These are phyloP conservation scores for Lates japonicus DNA, from an alignment of 2,797 vertebrate genomes.

Conservation along the genomic window DNA sequence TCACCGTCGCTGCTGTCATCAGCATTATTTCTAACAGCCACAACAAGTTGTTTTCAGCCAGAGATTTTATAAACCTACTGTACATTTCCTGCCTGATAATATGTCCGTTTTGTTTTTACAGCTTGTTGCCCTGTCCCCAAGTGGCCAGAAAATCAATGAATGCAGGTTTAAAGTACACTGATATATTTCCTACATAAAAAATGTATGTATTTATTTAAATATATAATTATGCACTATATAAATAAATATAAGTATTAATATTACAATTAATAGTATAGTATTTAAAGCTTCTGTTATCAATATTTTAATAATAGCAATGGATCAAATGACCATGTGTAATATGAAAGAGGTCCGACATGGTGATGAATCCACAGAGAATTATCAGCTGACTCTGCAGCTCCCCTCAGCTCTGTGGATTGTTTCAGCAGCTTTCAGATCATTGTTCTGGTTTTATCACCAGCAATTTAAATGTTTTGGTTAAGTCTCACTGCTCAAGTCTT, in stretches of 20 bases:
- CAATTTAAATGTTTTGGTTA: not conserved
- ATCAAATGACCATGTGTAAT: not conserved
- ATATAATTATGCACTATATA: too few relatives aligned
- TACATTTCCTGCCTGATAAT: too few relatives aligned
- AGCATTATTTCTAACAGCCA: too few relatives aligned
- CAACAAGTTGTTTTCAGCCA: not conserved
- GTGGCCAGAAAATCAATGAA: too few relatives aligned
- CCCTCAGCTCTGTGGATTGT: too few relatives aligned
- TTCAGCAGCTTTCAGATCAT: not conserved
- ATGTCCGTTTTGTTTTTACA: too few relatives aligned
- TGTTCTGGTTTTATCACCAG: not conserved
- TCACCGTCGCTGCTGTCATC: not conserved
- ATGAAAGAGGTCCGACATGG: too few relatives aligned
- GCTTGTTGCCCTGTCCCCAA: too few relatives aligned
- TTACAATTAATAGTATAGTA: not conserved
- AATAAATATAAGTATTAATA: not conserved
- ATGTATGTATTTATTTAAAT: too few relatives aligned
- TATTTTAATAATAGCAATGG: not conserved
- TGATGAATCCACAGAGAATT: not conserved
- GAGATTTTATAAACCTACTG: not conserved
- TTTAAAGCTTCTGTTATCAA: not conserved
- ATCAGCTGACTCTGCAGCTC: too few relatives aligned
- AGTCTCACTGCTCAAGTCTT: not conserved
- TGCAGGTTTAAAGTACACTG: too few relatives aligned
- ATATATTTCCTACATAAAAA: too few relatives aligned